Base-by-base conservation (phyloP, 2,797 vertebrate species). In the Malacoraja senta region DNA sequence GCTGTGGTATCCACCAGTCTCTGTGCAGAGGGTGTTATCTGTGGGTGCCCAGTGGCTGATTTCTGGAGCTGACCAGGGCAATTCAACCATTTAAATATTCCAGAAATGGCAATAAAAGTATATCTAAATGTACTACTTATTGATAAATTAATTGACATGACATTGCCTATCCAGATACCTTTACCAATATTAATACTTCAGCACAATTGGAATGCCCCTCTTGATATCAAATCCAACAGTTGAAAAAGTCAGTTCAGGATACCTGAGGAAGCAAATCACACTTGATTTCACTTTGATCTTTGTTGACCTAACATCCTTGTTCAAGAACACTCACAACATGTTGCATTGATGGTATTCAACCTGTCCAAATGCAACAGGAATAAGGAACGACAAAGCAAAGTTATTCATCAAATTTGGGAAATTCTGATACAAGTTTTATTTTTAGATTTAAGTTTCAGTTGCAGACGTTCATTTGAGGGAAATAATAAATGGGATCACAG, bases 221-320 rank as follows among this genome's bases (percentile, higher is more conserved):
- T 72, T 91, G 24, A 44, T 74, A 53, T 74, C 3, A 74, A 91
- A 91, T 74, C 35, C 68, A 91, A 44, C 13, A 29, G 68, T 91
- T 44, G 68, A 91, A 91, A 24, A 72, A 72, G 35, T 74, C 10
- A 91, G 29, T 38, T 15, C 90, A 91, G 38, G 68, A 44, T 26
- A 74, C 4, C 74, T 91, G 35, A 15, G 13, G 17, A 53, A 74
- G 6, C 90, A 74, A 74, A 3, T 53, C 10, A 91, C 35, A 91
- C 21, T 26, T 61, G 26, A 12, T 74, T 74, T 91, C 65, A 88
- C n/a, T 88, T 88, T 35, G 84, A 88, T 88, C 38, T 74, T 74
- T 53, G 38, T 91, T 74, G 1, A 10, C 24, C 24, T 26, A 71
- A 12, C n/a, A 24, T 29, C 24, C 12, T 26, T 92, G 26, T 17